A percentile compares a stretch with the other conserved stretches of the same genome.
Evolutionary conservation across 2,888 invertebrate species (phyloP).

Genomic region (Zygaena filipendulae): DNA sequence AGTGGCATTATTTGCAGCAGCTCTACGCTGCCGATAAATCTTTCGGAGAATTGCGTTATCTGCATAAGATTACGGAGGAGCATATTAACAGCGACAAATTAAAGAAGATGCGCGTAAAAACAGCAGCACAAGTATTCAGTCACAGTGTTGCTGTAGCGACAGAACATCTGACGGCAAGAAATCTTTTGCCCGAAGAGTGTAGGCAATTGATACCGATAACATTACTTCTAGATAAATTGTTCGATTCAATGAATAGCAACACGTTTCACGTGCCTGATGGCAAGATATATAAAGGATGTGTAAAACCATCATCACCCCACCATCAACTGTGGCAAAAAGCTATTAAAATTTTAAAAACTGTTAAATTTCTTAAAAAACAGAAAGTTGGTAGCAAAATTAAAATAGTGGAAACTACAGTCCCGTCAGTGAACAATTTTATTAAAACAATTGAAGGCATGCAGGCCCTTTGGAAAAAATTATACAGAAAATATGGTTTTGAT

Average conservation of each 20-base stretch:
- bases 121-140: constrained; percentile 8
- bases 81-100: constrained; percentile 6
- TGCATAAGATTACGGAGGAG: constrained; percentile 7
- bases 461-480: constrained; percentile 12
- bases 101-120: constrained; percentile 12
- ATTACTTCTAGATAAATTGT: constrained; percentile 14
- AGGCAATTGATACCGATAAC: constrained; percentile 8
- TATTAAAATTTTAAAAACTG: constrained; percentile 5
- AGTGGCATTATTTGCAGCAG: constrained; percentile 10
- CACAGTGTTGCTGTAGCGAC: constrained; percentile 11
- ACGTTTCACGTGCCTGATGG: constrained; percentile 11
- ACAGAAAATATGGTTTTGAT: no score
- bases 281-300: constrained; percentile 15
- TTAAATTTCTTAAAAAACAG: constrained; percentile 9
- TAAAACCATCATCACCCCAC: constrained; percentile 9
- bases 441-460: constrained; percentile 12
- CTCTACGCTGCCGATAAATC: constrained; percentile 8
- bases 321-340: constrained; percentile 9
- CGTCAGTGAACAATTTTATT: constrained; percentile 11
- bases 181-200: constrained; percentile 12
- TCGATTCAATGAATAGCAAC: constrained; percentile 13
- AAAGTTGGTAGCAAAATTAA: constrained; percentile 2
- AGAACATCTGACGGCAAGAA: constrained; percentile 15
- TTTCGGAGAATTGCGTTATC: constrained; percentile 6
- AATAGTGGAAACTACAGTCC: constrained; percentile 4